Conservation (phyloP, 1,140 invertebrate genomes). For the Arion vulgaris region DNA sequence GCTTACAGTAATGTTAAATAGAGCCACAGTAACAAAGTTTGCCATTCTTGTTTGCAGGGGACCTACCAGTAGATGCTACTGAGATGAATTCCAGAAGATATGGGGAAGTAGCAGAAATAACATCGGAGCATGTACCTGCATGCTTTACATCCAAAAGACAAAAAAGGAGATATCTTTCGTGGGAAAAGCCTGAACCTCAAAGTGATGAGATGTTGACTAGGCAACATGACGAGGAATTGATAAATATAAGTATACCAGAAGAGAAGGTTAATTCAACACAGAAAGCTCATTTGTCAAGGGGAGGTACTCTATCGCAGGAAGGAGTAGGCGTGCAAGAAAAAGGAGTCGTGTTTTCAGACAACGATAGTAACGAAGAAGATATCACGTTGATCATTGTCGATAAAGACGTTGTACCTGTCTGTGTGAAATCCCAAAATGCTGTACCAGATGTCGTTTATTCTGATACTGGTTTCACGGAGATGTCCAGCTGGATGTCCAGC, state of each 20-base stretch:
- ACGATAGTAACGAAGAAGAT: not conserved
- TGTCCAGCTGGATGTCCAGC: conserved; percentile 13
- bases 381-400: not conserved
- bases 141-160: not conserved
- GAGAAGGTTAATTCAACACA: no score
- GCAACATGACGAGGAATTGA: not conserved
- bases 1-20: no score
- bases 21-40: not conserved
- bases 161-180: not conserved
- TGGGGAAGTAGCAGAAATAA: not conserved
- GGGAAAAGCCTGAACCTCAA: not conserved
- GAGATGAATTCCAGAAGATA: not conserved
- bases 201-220: not conserved
- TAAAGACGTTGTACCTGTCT: not conserved
- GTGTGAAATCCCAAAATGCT: not conserved
- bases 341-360: not conserved
- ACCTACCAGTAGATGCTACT: not conserved
- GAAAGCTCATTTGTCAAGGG: no score
- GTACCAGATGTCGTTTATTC: not conserved
- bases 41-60: conserved; percentile 12
- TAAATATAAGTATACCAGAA: not conserved
- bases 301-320: not conserved
- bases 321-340: not conserved
- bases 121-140: not conserved
- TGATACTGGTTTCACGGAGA: not conserved